Conservation (phyloP, 2,113 vertebrate genomes). For the Acanthochromis polyacanthus region DNA sequence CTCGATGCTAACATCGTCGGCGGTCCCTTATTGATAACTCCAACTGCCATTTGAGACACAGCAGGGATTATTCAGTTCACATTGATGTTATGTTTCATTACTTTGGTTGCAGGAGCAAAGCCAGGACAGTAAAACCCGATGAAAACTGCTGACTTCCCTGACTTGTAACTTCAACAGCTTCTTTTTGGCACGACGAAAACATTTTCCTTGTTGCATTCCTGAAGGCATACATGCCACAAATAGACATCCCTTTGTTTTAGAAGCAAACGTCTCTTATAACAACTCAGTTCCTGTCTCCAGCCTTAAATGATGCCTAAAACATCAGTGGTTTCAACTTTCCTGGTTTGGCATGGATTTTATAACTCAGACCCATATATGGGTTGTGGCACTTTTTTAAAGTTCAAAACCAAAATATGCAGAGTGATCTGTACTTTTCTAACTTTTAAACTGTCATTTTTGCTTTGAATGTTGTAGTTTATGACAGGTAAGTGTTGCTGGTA, state of each 20-base stretch:
- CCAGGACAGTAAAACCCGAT: not conserved
- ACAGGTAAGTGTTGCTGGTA: not conserved
- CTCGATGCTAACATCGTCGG: constrained; percentile 30
- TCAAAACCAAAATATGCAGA: too few species aligned
- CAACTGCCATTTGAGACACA: constrained; percentile 39
- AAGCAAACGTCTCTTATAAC: not conserved
- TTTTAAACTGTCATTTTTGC: not conserved
- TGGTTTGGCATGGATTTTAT: not conserved
- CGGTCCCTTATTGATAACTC: constrained; percentile 26
- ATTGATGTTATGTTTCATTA: not conserved
- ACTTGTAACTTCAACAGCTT: constrained; percentile 6
- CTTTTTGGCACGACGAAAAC: constrained; percentile 3
- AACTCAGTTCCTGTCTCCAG: not conserved
- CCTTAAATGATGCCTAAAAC: not conserved
- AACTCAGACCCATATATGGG: not conserved
- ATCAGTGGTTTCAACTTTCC: too few species aligned
- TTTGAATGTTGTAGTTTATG: not conserved
- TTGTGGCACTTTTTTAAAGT: too few species aligned
- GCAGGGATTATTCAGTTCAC: not conserved
- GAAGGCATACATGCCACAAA: not conserved
- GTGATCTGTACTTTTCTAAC: too few species aligned
- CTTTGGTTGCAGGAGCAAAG: fast-evolving
- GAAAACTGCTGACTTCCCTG: not conserved
- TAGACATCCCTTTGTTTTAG: not conserved
- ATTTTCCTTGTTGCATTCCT: not conserved